phyloP scores from a whole-genome alignment of 2,888 invertebrate species.

The Halocaridina rubra region DNA sequence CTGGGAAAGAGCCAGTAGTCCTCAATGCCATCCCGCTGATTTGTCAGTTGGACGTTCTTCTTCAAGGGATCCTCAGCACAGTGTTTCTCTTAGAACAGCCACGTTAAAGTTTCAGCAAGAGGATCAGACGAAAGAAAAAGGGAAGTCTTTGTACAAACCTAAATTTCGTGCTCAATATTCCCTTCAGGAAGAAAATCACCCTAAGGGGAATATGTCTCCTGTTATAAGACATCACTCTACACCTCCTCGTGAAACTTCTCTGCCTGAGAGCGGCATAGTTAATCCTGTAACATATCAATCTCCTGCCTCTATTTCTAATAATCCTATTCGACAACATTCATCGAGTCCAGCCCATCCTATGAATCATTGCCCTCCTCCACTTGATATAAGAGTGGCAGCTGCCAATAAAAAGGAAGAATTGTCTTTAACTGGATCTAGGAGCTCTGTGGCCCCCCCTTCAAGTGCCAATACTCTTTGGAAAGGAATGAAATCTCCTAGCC shows the following conservation, averaged over 20 bases:
- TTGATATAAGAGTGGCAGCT: constrained; percentile 12
- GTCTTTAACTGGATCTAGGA: constrained; percentile 6
- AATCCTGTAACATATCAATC: constrained; percentile 48
- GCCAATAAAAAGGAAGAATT: constrained; percentile 38
- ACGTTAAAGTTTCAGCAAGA: neutral
- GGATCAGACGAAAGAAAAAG: constrained; percentile 12
- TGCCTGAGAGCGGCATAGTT: neutral
- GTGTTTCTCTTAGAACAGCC: neutral
- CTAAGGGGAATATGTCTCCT: constrained; percentile 15
- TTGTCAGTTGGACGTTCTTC: constrained; percentile 14
- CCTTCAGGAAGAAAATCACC: constrained; percentile 21
- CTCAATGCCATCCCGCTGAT: constrained; percentile 37
- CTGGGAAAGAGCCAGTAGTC: neutral
- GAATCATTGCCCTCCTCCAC: constrained; percentile 35
- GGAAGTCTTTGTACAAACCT: constrained; percentile 54
- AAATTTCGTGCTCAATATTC: constrained; percentile 58
- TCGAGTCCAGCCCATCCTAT: constrained; percentile 10
- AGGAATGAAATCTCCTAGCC: constrained; percentile 61
- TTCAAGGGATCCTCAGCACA: neutral
- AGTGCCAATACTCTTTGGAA: constrained; percentile 49
- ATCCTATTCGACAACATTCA: constrained; percentile 20
- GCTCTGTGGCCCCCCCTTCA: neutral
- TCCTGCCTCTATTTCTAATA: constrained; percentile 5
- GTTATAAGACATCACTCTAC: constrained; percentile 22
- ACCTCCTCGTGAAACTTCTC: constrained; percentile 22